Evolutionary conservation across 1,140 invertebrate species (phyloP).

Genomic region (Camponotus floridanus): DNA sequence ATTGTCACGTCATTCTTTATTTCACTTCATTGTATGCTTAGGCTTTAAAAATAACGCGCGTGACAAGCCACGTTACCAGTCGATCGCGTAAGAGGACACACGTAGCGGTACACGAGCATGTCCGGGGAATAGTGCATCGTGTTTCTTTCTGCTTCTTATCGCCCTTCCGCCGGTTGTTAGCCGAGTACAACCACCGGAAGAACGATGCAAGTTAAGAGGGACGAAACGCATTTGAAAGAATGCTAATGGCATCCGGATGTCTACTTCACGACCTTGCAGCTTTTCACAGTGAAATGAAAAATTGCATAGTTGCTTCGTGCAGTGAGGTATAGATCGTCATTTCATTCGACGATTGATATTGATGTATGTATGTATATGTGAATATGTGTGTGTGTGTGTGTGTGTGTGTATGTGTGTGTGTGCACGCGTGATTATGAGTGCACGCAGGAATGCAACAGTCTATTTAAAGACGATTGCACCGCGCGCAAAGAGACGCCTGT

Average conservation of each 20-base stretch:
- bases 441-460: slow-evolving; percentile 1
- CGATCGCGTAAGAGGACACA: slow-evolving; percentile 38
- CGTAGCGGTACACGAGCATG: slow-evolving; percentile 37
- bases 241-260: slow-evolving; percentile 60
- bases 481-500: background rate
- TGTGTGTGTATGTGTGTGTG: background rate
- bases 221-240: slow-evolving; percentile 37
- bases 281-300: slow-evolving; percentile 43
- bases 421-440: background rate
- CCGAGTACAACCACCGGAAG: slow-evolving; percentile 42
- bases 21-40: background rate
- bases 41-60: slow-evolving; percentile 15
- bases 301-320: slow-evolving; percentile 4
- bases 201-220: slow-evolving; percentile 37
- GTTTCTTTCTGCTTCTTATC: slow-evolving; percentile 5
- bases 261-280: slow-evolving; percentile 39
- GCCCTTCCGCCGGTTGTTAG: slow-evolving; percentile 31
- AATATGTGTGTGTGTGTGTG: too few relatives aligned
- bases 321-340: background rate
- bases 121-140: slow-evolving; percentile 30
- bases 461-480: slow-evolving; percentile 14
- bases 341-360: slow-evolving; percentile 18
- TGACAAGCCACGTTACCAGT: slow-evolving; percentile 58
- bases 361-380: background rate
- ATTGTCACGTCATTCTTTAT: slow-evolving; percentile 8